phyloP scores from a whole-genome alignment of 2,113 vertebrate species.

The Ibidorhyncha struthersii region DNA sequence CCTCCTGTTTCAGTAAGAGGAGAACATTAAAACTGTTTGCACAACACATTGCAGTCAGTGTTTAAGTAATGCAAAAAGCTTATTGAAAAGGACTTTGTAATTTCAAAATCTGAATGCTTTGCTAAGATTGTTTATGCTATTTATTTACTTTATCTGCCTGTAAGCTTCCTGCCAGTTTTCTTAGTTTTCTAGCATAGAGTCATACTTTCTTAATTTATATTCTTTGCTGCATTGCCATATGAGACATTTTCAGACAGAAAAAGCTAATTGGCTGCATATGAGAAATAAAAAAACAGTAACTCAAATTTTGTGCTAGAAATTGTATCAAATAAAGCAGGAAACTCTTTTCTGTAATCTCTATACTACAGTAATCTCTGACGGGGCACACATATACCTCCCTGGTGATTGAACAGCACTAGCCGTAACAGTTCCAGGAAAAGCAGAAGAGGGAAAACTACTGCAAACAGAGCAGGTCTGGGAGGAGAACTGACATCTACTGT shows the following conservation, averaged over 20 bases:
- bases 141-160: not conserved
- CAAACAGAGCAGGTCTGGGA: not conserved
- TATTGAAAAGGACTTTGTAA: not conserved
- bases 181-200: not conserved
- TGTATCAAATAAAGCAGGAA: not conserved
- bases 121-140: not conserved
- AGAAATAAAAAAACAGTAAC: not conserved
- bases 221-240: not conserved
- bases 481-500: not conserved
- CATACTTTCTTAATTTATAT: not conserved
- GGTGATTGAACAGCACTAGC: not conserved
- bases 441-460: not conserved
- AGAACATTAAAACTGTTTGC: constrained; percentile 28
- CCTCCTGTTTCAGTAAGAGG: not conserved
- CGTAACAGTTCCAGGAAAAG: not conserved
- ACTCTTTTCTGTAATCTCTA: not conserved
- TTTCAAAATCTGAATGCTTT: constrained; percentile 30
- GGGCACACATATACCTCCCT: not conserved
- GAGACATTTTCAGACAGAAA: not conserved
- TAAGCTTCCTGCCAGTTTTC: not conserved
- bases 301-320: not conserved
- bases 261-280: not conserved
- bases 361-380: not conserved
- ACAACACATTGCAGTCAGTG: not conserved
- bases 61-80: constrained; percentile 6